These are phyloP conservation scores for Vireo griseus DNA, from an alignment of 2,797 vertebrate species.

Conservation along the genomic window DNA sequence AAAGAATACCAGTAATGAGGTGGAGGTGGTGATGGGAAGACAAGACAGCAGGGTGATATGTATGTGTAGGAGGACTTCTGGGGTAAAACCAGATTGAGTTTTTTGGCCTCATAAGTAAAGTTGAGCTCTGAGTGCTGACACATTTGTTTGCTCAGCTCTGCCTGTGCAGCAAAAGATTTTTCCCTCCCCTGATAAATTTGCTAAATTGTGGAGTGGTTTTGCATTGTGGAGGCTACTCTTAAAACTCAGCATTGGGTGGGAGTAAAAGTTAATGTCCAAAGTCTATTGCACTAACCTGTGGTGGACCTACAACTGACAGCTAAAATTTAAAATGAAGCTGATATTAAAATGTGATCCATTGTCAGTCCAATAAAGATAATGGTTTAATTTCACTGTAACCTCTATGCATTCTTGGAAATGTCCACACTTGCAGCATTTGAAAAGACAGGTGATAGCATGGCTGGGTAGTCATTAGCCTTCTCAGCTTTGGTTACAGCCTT, in stretches of 20 bases:
- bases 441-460: neutral
- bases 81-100: conserved; percentile 21
- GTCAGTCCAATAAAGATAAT: neutral
- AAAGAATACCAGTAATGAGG: conserved; percentile 15
- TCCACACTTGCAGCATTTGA: neutral
- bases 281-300: neutral
- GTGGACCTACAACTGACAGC: neutral
- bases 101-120: conserved; percentile 46
- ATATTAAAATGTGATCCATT: neutral
- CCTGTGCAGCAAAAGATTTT: neutral
- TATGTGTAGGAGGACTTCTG: conserved; percentile 39
- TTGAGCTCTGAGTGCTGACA: conserved; percentile 35
- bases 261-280: neutral
- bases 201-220: neutral
- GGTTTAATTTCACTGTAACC: neutral
- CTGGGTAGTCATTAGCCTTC: neutral
- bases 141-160: conserved; percentile 31
- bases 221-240: neutral
- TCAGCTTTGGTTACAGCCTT: neutral
- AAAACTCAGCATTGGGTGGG: neutral
- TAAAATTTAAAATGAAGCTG: neutral
- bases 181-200: neutral
- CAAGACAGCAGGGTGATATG: conserved; percentile 29
- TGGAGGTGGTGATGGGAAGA: conserved; percentile 60
- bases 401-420: neutral